These are phyloP conservation scores for Scrobipalpa atriplicella DNA, from an alignment of 2,888 invertebrate species.

Conservation along the genomic window DNA sequence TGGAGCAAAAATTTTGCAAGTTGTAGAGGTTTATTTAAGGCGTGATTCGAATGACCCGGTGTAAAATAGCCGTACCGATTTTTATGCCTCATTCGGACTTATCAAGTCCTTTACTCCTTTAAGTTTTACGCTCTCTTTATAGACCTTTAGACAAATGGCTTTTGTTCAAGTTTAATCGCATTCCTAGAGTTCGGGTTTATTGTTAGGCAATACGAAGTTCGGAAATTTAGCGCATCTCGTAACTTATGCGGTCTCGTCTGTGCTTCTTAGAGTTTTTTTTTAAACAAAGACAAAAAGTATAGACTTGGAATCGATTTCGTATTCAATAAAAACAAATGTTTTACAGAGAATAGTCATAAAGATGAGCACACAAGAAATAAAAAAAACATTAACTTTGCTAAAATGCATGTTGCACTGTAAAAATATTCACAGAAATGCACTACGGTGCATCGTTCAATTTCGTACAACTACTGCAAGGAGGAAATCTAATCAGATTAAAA, in stretches of 20 bases:
- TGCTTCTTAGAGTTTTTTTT: not conserved
- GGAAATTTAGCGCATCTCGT: not conserved
- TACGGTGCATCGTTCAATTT: too few species aligned
- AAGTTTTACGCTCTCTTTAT: slow-evolving; percentile 28
- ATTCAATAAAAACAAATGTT: too few species aligned
- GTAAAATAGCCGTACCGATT: slow-evolving; percentile 14
- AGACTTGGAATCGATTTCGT: too few species aligned
- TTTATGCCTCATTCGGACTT: slow-evolving; percentile 20
- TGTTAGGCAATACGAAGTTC: slow-evolving; percentile 9
- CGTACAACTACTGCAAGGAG: too few species aligned
- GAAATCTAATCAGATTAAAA: too few species aligned
- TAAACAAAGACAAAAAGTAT: not conserved
- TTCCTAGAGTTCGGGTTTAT: slow-evolving; percentile 18
- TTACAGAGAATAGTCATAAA: too few species aligned
- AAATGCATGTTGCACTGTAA: too few species aligned
- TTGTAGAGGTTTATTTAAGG: not conserved
- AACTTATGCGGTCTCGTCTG: not conserved
- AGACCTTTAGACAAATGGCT: slow-evolving; percentile 28
- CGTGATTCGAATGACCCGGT: not conserved
- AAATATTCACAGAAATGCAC: too few species aligned
- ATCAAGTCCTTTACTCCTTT: slow-evolving; percentile 23
- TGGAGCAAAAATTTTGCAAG: too few species aligned
- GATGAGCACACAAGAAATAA: too few species aligned
- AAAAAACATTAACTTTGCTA: too few species aligned
- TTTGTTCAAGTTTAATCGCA: slow-evolving; percentile 28